Base-by-base conservation (phyloP, 2,888 invertebrate species). In the Thyatira batis region DNA sequence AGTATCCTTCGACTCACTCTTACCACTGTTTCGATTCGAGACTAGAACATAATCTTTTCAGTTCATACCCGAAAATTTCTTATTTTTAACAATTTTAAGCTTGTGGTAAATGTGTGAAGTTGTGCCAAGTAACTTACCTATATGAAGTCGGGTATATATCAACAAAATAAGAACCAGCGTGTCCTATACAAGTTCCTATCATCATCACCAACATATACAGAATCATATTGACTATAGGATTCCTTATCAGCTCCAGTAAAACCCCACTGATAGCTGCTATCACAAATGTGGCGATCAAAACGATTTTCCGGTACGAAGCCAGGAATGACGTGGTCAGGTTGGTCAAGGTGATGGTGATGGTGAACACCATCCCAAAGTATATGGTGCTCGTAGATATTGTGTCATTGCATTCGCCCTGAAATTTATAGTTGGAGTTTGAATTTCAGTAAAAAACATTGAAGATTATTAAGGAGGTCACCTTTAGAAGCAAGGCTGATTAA, bases 361-460 rank as follows among this genome's bases (percentile, higher is more conserved):
- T 94, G 61, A 94, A 93, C 1, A 88, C 78, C 23, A 94, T 80
- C 17, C 94, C 92, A 52, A 92, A 92, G 58, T 89, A 77, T 52
- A 94, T 94, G 0, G 94, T 93, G 17, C 80, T 79, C 0, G 81
- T 67, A 33, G 94, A 92, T 23, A 93, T 82, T 3, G 75, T 76
- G 0, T 84, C 76, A 0, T 72, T 66, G 65, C 94, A 94, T 20
- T 45, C 28, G 1, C 51, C 53, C 73, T 76, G 52, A n/a, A 67
- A 71, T 21, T n/a, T 52, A 17, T 17, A 33, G 17, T 6, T 11
- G 28, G 28, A 2, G n/a, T 10, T 11, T 44, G 45, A 28, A 45
- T 27, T n/a, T n/a, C n/a, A n/a, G n/a, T n/a, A n/a, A n/a, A n/a
- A n/a, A n/a, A n/a, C n/a, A n/a, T n/a, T n/a, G n/a, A n/a, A n/a